These are phyloP conservation scores for Phorcus lineatus DNA, from an alignment of 2,888 invertebrate genomes.

Conservation along the genomic window DNA sequence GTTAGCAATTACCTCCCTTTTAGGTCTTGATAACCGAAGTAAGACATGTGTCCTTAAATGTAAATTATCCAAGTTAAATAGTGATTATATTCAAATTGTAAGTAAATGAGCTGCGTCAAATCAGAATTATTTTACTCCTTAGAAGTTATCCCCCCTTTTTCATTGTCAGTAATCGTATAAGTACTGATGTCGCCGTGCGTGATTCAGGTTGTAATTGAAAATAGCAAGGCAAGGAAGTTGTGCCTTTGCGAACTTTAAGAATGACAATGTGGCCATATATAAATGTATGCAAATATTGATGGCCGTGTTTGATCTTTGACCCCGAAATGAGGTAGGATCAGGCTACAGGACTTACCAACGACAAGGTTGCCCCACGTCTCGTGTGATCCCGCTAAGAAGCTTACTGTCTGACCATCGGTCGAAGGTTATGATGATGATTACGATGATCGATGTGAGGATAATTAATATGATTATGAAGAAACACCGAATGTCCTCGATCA, in stretches of 20 bases:
- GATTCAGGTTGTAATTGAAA: slow-evolving; percentile 4
- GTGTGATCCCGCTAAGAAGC: no score
- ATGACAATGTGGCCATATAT: not conserved
- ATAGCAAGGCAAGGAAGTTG: not conserved
- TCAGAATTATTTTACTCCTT: not conserved
- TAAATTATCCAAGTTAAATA: not conserved
- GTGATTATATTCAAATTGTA: not conserved
- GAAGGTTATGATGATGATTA: no score
- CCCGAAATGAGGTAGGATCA: not conserved
- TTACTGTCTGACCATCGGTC: no score
- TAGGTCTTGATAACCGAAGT: not conserved
- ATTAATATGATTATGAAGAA: no score
- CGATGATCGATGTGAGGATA: no score
- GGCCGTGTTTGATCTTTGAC: not conserved
- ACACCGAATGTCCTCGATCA: no score
- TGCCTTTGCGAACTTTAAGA: not conserved
- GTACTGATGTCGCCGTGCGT: not conserved
- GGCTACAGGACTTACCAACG: no score
- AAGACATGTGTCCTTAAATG: not conserved
- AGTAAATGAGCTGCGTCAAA: not conserved
- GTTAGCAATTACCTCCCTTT: not conserved
- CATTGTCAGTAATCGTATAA: not conserved
- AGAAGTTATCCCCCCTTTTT: not conserved
- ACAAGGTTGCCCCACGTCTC: no score
- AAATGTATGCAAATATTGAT: slow-evolving; percentile 7